phyloP scores from a whole-genome alignment of 1,140 invertebrate genomes.

The Samia ricini region DNA sequence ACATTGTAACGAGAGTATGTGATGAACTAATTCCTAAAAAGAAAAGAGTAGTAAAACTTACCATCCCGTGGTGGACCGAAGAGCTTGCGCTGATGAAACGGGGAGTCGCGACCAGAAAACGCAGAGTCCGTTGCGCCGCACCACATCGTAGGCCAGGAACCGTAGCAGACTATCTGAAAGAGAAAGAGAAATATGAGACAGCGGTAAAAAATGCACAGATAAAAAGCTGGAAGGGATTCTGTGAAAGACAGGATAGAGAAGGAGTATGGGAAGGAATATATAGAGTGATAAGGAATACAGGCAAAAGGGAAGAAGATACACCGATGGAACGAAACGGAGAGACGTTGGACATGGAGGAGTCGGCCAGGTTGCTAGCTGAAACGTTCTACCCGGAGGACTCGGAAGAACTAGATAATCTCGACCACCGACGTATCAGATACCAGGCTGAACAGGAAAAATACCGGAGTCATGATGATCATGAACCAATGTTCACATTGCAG shows the following conservation, averaged over 20 bases:
- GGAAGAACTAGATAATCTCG: neutral
- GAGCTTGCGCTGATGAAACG: no score
- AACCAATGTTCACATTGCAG: slow-evolving; percentile 17
- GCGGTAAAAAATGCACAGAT: no score
- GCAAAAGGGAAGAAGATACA: slow-evolving; percentile 14
- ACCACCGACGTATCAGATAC: slow-evolving; percentile 8
- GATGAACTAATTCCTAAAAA: slow-evolving; percentile 9
- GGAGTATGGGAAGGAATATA: slow-evolving; percentile 21
- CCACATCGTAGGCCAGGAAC: no score
- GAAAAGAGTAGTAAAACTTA: neutral
- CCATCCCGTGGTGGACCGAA: no score
- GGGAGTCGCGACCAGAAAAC: no score
- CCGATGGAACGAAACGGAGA: neutral
- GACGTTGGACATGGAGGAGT: no score
- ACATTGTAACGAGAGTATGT: slow-evolving; percentile 5
- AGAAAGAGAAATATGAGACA: no score
- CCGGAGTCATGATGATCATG: slow-evolving; percentile 3
- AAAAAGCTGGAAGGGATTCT: no score
- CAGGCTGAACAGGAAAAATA: slow-evolving; percentile 5
- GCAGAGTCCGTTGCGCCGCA: no score
- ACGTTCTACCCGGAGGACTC: slow-evolving; percentile 8
- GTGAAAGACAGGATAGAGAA: slow-evolving; percentile 15
- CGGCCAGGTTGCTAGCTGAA: slow-evolving; percentile 6
- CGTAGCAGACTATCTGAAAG: no score
- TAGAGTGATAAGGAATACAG: slow-evolving; percentile 8